These are phyloP conservation scores for Parotocinclus haroldoi DNA, from an alignment of 2,797 vertebrate genomes.

Conservation along the genomic window DNA sequence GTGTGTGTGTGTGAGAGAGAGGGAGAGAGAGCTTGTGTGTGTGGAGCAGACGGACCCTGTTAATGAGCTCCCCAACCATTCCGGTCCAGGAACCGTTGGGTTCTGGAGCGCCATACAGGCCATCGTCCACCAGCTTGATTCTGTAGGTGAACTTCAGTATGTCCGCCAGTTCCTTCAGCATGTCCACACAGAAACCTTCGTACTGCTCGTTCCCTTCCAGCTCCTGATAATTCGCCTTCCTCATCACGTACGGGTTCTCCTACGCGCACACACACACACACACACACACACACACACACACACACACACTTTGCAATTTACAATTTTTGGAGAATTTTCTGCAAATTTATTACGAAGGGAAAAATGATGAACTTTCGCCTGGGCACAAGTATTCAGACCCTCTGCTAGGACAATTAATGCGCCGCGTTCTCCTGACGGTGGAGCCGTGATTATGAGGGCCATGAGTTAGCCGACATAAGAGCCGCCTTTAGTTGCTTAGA, in stretches of 20 bases:
- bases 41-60: conserved; percentile 75
- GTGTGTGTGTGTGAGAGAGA: conserved; percentile 47
- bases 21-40: no score
- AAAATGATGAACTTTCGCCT: no score
- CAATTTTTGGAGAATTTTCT: no score
- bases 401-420: no score
- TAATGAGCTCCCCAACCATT: conserved; percentile 92
- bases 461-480: no score
- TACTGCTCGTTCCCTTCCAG: conserved; percentile 79
- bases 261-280: conserved; percentile 50
- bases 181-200: conserved; percentile 91
- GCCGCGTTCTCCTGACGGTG: no score
- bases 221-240: conserved; percentile 77
- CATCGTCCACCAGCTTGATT: conserved; percentile 86
- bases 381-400: no score
- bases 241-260: conserved; percentile 92
- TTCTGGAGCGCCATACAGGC: conserved; percentile 84
- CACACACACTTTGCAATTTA: no score
- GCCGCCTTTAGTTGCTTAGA: no score
- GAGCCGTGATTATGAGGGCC: no score
- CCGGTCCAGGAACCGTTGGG: conserved; percentile 90
- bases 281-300: no score
- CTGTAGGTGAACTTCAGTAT: conserved; percentile 84
- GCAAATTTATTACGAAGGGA: no score
- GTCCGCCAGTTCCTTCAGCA: conserved; percentile 82